These are phyloP conservation scores for Porites evermanni DNA, from an alignment of 92 coral and sea anemone species.

Conservation along the genomic window DNA sequence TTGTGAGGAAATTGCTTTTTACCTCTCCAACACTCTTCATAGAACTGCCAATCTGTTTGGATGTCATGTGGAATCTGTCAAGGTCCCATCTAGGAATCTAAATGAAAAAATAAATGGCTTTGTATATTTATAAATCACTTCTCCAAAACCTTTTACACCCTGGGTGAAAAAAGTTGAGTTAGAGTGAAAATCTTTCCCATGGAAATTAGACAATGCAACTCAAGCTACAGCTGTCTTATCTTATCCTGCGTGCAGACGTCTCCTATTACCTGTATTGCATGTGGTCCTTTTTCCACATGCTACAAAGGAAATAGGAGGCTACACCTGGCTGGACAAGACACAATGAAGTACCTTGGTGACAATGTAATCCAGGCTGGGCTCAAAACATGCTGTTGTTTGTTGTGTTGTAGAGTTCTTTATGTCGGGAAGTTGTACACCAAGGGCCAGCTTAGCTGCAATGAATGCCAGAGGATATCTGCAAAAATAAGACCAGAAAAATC, in stretches of 20 bases:
- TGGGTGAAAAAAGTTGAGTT: too few relatives aligned
- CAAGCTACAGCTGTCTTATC: too few relatives aligned
- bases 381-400: conserved; percentile 95
- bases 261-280: too few relatives aligned
- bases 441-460: conserved; percentile 96
- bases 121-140: too few relatives aligned
- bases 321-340: too few relatives aligned
- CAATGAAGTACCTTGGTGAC: conserved; percentile 84
- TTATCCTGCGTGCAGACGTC: too few relatives aligned
- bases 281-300: too few relatives aligned
- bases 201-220: too few relatives aligned
- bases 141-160: too few relatives aligned
- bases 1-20: neutral
- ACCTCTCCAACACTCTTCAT: conserved; percentile 99
- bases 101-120: neutral
- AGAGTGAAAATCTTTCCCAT: too few relatives aligned
- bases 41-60: conserved; percentile 97
- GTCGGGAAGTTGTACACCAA: conserved; percentile 91
- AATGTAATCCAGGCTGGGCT: conserved; percentile 96
- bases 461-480: conserved; percentile 95
- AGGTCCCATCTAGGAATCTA: conserved; percentile 99
- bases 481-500: neutral
- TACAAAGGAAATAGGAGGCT: too few relatives aligned
- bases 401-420: conserved; percentile 92
- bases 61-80: conserved; percentile 94